phyloP scores from a whole-genome alignment of 1,140 invertebrate genomes.

The Medauroidea extradentata region DNA sequence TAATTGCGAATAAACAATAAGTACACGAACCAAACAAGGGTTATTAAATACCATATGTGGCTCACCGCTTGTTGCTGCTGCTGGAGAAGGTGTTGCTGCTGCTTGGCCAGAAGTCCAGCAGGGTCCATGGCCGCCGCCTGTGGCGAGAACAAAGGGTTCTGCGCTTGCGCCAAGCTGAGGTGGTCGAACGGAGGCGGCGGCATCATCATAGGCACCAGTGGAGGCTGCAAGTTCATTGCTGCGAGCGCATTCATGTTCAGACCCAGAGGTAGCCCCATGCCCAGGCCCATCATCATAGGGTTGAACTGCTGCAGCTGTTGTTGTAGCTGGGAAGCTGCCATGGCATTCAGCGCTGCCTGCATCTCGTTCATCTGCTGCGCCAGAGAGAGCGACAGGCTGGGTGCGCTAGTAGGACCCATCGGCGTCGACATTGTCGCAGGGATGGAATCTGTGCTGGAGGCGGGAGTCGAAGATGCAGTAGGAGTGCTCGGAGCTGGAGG shows the following conservation, averaged over 20 bases:
- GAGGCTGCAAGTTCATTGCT: conserved; percentile 83
- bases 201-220: conserved; percentile 85
- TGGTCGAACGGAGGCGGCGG: conserved; percentile 70
- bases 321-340: conserved; percentile 74
- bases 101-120: conserved; percentile 55
- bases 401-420: conserved; percentile 7
- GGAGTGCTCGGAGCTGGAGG: conserved; percentile 58
- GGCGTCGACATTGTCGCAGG: conserved; percentile 42
- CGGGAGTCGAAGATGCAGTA: conserved; percentile 55
- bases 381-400: conserved; percentile 51
- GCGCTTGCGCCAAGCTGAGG: conserved; percentile 44
- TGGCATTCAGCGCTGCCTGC: conserved; percentile 79
- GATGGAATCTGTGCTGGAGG: conserved; percentile 54
- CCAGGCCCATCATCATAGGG: conserved; percentile 61
- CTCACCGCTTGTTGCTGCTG: conserved; percentile 59
- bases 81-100: conserved; percentile 60
- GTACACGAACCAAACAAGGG: background rate
- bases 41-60: background rate
- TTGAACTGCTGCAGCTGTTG: conserved; percentile 75
- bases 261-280: conserved; percentile 76
- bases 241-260: conserved; percentile 77
- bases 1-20: too few relatives aligned
- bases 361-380: conserved; percentile 79
- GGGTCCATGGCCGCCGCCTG: conserved; percentile 27
- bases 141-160: conserved; percentile 31